Conservation (phyloP, 1,140 invertebrate genomes). For the Cepaea nemoralis region DNA sequence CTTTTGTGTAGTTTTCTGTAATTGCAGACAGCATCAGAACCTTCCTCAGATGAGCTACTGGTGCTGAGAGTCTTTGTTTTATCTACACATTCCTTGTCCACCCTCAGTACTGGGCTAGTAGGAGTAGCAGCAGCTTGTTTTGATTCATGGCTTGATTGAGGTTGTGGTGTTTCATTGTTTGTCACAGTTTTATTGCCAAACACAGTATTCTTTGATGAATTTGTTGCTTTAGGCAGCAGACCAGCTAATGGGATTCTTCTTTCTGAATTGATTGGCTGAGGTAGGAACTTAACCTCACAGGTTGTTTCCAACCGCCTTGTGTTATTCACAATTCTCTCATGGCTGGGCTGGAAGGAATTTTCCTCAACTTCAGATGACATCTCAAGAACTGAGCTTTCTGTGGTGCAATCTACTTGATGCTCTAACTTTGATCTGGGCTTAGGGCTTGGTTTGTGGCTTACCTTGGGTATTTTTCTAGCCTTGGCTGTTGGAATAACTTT, state of each 20-base stretch:
- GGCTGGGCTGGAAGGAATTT: neutral
- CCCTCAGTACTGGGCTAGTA: too few relatives aligned
- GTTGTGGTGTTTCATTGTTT: neutral
- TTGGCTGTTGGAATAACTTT: neutral
- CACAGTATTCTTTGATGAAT: neutral
- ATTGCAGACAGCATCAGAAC: too few relatives aligned
- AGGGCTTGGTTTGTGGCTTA: constrained; percentile 29
- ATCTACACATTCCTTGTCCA: too few relatives aligned
- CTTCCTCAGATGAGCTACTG: too few relatives aligned
- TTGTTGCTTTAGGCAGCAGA: neutral
- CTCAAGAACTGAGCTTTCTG: neutral
- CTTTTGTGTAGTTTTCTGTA: too few relatives aligned
- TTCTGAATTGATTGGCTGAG: neutral
- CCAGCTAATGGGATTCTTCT: neutral
- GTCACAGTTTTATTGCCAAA: neutral
- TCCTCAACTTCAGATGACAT: neutral
- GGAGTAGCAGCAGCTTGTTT: neutral
- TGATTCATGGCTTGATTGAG: neutral
- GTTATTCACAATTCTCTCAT: neutral
- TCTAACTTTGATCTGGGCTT: constrained; percentile 5
- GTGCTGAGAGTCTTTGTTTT: too few relatives aligned
- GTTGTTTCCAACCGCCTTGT: neutral
- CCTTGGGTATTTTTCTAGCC: neutral
- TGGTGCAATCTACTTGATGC: neutral
- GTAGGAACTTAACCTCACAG: neutral